phyloP scores from a whole-genome alignment of 2,888 invertebrate genomes.

The Apeira syringaria region DNA sequence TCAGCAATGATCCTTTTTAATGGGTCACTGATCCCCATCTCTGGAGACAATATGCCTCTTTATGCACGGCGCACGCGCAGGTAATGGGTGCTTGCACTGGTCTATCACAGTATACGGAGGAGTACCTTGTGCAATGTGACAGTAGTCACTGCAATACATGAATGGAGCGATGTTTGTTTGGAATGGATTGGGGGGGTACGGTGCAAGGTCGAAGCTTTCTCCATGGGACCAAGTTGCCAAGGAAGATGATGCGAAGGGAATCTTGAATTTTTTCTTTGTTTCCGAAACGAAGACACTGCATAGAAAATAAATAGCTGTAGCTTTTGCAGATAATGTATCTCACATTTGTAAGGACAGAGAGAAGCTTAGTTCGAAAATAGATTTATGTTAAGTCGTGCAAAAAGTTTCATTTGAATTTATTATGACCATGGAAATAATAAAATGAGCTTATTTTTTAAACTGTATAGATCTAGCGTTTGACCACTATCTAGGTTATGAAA shows the following conservation, averaged over 20 bases:
- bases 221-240: constrained; percentile 66
- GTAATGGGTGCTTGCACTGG: constrained; percentile 49
- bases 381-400: too few species aligned
- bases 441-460: too few species aligned
- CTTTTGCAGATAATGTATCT: too few species aligned
- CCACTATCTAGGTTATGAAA: too few species aligned
- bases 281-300: constrained; percentile 70
- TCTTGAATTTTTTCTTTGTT: constrained; percentile 60
- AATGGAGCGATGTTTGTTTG: constrained; percentile 74
- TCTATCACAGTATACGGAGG: constrained; percentile 65
- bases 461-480: too few species aligned
- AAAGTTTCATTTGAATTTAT: too few species aligned
- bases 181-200: constrained; percentile 68
- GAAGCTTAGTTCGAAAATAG: too few species aligned
- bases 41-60: constrained; percentile 56
- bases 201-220: constrained; percentile 62
- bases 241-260: constrained; percentile 55
- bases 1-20: too few species aligned
- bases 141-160: constrained; percentile 78
- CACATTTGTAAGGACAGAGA: too few species aligned
- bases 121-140: constrained; percentile 68
- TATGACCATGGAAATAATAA: too few species aligned
- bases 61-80: constrained; percentile 49
- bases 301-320: too few species aligned
- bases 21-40: constrained; percentile 37